Percentiles rank a stretch among this genome's conserved stretches.
These are phyloP conservation scores for Pogonomyrmex barbatus DNA, from an alignment of 1,140 invertebrate genomes.

Conservation along the genomic window DNA sequence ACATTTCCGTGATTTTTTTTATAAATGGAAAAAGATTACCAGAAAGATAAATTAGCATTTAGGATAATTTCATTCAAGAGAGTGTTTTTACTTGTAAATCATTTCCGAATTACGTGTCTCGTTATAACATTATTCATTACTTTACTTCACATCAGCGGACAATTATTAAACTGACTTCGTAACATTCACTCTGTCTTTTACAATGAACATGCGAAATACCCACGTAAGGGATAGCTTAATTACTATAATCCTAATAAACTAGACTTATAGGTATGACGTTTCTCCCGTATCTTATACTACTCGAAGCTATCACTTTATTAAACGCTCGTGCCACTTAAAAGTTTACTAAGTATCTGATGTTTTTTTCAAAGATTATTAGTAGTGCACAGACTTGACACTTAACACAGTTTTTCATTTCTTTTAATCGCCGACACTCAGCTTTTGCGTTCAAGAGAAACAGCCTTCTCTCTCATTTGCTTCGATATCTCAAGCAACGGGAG, in stretches of 20 bases:
- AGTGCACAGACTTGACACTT: neutral
- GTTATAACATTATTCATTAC: constrained; percentile 11
- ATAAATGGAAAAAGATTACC: neutral
- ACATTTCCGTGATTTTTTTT: neutral
- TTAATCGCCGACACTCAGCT: neutral
- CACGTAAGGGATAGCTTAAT: neutral
- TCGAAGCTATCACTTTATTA: neutral
- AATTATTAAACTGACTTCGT: neutral
- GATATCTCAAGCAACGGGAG: neutral
- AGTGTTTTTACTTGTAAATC: neutral
- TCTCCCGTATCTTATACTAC: neutral
- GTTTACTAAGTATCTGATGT: neutral
- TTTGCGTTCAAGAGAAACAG: neutral
- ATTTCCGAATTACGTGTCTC: neutral
- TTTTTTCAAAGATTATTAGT: constrained; percentile 15
- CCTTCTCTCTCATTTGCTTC: neutral
- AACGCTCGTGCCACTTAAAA: constrained; percentile 12
- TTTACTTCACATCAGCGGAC: neutral
- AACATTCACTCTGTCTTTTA: neutral
- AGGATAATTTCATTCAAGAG: neutral
- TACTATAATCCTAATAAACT: neutral
- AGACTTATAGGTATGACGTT: neutral
- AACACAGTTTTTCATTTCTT: neutral
- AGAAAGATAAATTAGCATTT: neutral
- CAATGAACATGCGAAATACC: neutral